Evolutionary conservation across 2,113 vertebrate species (phyloP), one percentile per base, ranked within the genome.

Genomic region (Gopherus flavomarginatus): DNA sequence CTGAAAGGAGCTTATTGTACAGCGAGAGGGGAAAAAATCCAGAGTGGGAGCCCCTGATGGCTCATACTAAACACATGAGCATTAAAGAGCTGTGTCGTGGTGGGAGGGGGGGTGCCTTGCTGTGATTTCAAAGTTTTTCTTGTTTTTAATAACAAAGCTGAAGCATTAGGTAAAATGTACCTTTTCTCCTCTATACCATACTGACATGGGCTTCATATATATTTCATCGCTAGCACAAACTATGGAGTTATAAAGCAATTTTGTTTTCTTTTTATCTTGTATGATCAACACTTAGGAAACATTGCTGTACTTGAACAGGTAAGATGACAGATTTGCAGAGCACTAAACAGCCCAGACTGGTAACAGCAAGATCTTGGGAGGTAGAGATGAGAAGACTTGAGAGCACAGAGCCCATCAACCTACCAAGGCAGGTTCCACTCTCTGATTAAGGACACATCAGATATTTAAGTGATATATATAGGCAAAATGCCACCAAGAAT

Each of bases 1-100:
- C 16, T 69, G 62, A 69, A 69, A n/a, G 35, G 7, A 69, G 35
- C 8, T 69, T n/a, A 69, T 69, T 69, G 62, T n/a, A 35, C 35
- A n/a, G 16, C n/a, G 35, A n/a, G 62, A 8, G 62, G 35, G 31
- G 54, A 1, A 7, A 57, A 11, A 38, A 86, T 1, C 29, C 26
- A 3, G 19, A 44, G 26, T 13, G 26, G 0, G 79, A 52, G 3
- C 9, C 72, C 47, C 53, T 47, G 72, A 89, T 14, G 9, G n/a
- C 17, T 90, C 56, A 2, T 12, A 8, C 1, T 0, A 1, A 35
- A 6, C 7, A 4, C 8, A 53, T 69, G 1, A 8, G 1, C 4
- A 38, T 82, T 80, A 10, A 57, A 42, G 65, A 29, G 49, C 29
- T 54, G 86, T 82, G 24, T 65, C 3, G 7, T 31, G 8, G 6